Base-by-base conservation (phyloP, 2,888 invertebrate species). In the Pheosia tremula region DNA sequence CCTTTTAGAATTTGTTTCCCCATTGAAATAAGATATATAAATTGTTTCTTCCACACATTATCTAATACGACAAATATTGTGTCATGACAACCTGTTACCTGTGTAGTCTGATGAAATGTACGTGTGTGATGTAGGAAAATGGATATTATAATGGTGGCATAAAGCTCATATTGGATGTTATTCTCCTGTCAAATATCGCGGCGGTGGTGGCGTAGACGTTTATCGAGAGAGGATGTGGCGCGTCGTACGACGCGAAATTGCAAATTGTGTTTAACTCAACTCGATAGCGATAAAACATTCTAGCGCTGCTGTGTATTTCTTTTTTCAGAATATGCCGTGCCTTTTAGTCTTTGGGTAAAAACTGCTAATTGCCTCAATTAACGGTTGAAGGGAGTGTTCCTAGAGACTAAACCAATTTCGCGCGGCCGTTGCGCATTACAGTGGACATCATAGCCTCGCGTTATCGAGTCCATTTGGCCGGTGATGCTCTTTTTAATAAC, bases 401-500 rank as follows among this genome's bases (percentile, higher is more conserved):
- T 79, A 80, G 75, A 62, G 71, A 82, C 76, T 80, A 77, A 82
- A 84, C 85, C 83, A 85, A 87, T 88, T 86, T 84, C 79, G 79
- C 82, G 78, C 81, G 69, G 82, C 85, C 83, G 84, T 89, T 86
- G 82, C 81, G 80, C 82, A 87, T 84, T 80, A 86, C 84, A 83
- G 82, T 84, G 82, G 81, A 79, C 86, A 84, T 86, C 85, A 89
- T 87, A 89, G 82, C 87, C 82, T 85, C 80, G 81, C 83, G 90
- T 89, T 88, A 89, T 87, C 80, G 85, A 83, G 82, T 83, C 85
- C 88, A 90, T 91, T 91, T 89, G 90, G 88, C 89, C 78, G 79
- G 80, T 82, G 83, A 86, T 86, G 82, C 85, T 87, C 85, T 90
- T 91, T 91, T 91, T 91, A 89, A 91, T 89, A 89, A 81, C 87